Evolutionary conservation across 2,888 invertebrate species (phyloP).

Genomic region (Habrosyne pyritoides): DNA sequence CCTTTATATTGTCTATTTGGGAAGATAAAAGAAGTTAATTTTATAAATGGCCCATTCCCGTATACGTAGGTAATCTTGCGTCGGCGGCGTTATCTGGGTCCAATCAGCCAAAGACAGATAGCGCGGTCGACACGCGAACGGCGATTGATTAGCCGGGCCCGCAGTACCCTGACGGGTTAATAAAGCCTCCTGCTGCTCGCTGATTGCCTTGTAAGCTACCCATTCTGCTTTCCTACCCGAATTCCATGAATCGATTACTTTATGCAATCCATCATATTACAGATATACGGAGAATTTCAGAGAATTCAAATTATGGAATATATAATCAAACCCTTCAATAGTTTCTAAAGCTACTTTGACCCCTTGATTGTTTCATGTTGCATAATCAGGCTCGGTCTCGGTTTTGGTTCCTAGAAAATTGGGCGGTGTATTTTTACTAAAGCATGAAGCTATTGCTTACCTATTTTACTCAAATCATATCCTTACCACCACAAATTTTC

Average conservation of each 20-base stretch:
- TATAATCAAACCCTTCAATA: neutral
- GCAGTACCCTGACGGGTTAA: constrained; percentile 79
- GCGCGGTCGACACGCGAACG: constrained; percentile 79
- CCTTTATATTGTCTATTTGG: constrained; percentile 68
- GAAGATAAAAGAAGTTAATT: constrained; percentile 80
- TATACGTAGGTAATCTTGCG: constrained; percentile 78
- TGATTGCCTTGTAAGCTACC: constrained; percentile 78
- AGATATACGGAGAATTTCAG: constrained; percentile 29
- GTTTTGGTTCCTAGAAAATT: neutral
- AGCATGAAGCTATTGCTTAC: no score
- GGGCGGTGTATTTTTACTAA: neutral
- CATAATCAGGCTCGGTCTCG: no score
- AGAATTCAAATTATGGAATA: constrained; percentile 29
- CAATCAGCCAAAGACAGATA: constrained; percentile 81
- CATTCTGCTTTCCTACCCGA: constrained; percentile 60
- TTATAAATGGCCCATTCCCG: constrained; percentile 79
- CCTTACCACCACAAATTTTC: no score
- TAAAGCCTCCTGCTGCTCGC: constrained; percentile 72
- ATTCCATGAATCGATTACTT: constrained; percentile 66
- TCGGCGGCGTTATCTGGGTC: constrained; percentile 72
- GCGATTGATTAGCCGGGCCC: constrained; percentile 80
- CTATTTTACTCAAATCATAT: no score
- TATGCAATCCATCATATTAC: constrained; percentile 63
- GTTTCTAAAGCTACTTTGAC: neutral
- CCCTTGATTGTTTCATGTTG: no score